Percentiles rank a stretch among this genome's conserved stretches.
phyloP scores from a whole-genome alignment of 2,797 vertebrate species.

The Phrynocephalus vlangalii region DNA sequence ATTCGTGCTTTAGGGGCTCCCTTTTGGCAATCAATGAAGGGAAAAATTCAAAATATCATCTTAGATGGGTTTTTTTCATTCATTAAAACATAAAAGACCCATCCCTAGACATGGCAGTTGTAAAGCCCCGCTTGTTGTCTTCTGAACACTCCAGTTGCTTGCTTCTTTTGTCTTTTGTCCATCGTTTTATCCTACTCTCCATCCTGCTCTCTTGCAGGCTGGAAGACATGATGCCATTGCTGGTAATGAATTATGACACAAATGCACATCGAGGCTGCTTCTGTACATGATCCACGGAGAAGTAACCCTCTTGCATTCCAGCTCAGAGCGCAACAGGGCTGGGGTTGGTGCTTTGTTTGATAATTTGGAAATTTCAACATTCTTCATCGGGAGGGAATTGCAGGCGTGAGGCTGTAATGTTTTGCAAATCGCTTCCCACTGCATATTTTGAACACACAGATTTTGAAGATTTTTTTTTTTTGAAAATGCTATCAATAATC shows the following conservation, averaged over 20 bases:
- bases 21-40: no score
- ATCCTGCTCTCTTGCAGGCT: not conserved
- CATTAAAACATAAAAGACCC: not conserved
- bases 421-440: not conserved
- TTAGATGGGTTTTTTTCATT: no score
- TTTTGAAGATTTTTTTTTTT: constrained; percentile 1
- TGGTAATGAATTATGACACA: not conserved
- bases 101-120: not conserved
- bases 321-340: not conserved
- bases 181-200: not conserved
- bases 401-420: no score
- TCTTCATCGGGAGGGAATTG: no score
- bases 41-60: no score
- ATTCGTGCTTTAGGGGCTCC: no score
- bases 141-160: not conserved
- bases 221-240: not conserved
- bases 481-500: not conserved
- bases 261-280: not conserved
- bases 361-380: no score
- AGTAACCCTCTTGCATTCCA: not conserved
- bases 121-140: not conserved
- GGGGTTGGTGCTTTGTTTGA: no score
- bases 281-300: not conserved
- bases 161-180: not conserved
- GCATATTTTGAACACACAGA: not conserved